Conservation (phyloP, 2,113 vertebrate species). For the Cheirogaleus medius region DNA sequence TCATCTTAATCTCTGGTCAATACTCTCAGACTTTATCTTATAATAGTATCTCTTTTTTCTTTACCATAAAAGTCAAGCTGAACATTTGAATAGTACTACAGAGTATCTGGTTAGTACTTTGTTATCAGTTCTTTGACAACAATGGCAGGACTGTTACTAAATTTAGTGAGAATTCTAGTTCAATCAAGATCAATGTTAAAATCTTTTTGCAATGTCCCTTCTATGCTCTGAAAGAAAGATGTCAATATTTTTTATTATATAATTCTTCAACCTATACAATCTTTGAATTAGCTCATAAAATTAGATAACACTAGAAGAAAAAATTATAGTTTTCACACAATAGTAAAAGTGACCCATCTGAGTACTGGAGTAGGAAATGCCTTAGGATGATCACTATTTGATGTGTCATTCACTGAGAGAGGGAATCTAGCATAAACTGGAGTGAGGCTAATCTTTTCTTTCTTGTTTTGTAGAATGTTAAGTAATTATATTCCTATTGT, state of each 20-base stretch:
- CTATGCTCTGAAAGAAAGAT: constrained; percentile 2
- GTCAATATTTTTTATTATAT: constrained; percentile 59
- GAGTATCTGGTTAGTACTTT: not conserved
- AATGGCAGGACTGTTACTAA: not conserved
- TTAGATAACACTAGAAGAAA: constrained; percentile 29
- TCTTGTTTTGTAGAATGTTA: constrained; percentile 19
- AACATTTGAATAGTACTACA: not conserved
- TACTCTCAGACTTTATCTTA: not conserved
- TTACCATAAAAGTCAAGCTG: not conserved
- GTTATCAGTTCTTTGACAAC: not conserved
- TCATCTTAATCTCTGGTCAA: not conserved
- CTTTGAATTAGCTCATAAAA: constrained; percentile 63
- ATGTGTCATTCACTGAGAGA: not conserved
- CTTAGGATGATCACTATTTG: constrained; percentile 13
- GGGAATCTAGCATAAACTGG: not conserved
- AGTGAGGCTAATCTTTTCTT: constrained; percentile 2
- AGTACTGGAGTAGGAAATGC: not conserved
- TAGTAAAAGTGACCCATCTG: constrained; percentile 42
- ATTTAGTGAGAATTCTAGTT: not conserved
- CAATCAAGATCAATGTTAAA: not conserved
- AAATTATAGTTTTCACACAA: constrained; percentile 43
- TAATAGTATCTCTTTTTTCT: not conserved
- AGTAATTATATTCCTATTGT: constrained; percentile 48
- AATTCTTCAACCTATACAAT: constrained; percentile 29
- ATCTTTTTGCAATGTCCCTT: not conserved